Percentiles rank a stretch among this genome's conserved stretches.
These are phyloP conservation scores for Clistopyga incitator DNA, from an alignment of 2,888 invertebrate species.

Conservation along the genomic window DNA sequence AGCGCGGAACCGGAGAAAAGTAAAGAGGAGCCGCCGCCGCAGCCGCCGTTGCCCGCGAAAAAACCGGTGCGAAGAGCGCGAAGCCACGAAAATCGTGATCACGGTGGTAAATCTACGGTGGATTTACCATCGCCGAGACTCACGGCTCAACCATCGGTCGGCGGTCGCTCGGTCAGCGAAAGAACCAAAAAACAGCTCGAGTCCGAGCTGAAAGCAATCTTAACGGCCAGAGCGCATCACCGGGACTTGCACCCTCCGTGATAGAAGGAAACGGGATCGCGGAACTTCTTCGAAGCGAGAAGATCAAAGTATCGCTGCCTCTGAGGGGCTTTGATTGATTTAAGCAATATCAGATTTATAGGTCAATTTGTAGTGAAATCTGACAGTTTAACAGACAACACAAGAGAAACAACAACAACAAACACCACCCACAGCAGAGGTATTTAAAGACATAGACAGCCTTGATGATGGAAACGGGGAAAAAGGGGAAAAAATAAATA, in stretches of 20 bases:
- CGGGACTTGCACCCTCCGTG: conserved; percentile 83
- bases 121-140: conserved; percentile 78
- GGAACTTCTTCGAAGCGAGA: conserved; percentile 65
- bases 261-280: conserved; percentile 70
- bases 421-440: conserved; percentile 41
- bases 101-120: conserved; percentile 73
- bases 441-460: conserved; percentile 66
- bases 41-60: conserved; percentile 69
- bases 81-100: conserved; percentile 81
- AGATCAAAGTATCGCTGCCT: conserved; percentile 78
- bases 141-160: conserved; percentile 80
- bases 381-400: conserved; percentile 73
- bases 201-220: conserved; percentile 82
- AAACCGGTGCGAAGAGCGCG: conserved; percentile 81
- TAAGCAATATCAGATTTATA: conserved; percentile 84
- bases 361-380: conserved; percentile 82
- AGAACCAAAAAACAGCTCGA: conserved; percentile 82
- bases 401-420: background rate
- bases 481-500: too few relatives aligned
- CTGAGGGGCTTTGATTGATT: conserved; percentile 83
- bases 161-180: conserved; percentile 82
- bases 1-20: conserved; percentile 70
- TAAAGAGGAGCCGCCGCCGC: conserved; percentile 64
- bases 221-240: conserved; percentile 82
- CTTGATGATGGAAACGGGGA: conserved; percentile 51